These are phyloP conservation scores for Scomber scombrus DNA, from an alignment of 2,113 vertebrate genomes.

Conservation along the genomic window DNA sequence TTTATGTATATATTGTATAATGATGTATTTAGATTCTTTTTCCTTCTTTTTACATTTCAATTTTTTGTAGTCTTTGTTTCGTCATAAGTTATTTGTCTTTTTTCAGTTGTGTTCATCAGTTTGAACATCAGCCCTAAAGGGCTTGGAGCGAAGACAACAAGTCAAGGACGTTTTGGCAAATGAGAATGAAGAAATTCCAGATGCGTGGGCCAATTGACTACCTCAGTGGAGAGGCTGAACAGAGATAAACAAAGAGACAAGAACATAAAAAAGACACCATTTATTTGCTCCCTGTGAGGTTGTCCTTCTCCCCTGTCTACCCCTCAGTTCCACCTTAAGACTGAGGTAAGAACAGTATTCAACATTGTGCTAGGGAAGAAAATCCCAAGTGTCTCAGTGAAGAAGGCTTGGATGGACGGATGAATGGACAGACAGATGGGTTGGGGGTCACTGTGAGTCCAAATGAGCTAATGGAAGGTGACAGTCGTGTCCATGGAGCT, in stretches of 20 bases:
- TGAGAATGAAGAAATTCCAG: slow-evolving; percentile 81
- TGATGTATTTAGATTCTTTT: slow-evolving; percentile 76
- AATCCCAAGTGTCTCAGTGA: slow-evolving; percentile 85
- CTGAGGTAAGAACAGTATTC: slow-evolving; percentile 92
- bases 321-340: slow-evolving; percentile 87
- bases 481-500: slow-evolving; percentile 61
- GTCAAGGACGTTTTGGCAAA: slow-evolving; percentile 88
- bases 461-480: slow-evolving; percentile 81
- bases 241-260: slow-evolving; percentile 66
- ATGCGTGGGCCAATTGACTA: slow-evolving; percentile 52
- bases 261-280: slow-evolving; percentile 69
- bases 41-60: slow-evolving; percentile 74
- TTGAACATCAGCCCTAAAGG: slow-evolving; percentile 78
- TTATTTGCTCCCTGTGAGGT: slow-evolving; percentile 65
- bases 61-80: slow-evolving; percentile 63
- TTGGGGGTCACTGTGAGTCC: slow-evolving; percentile 76
- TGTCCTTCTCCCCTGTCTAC: slow-evolving; percentile 80
- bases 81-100: slow-evolving; percentile 53
- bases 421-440: slow-evolving; percentile 73
- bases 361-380: slow-evolving; percentile 93
- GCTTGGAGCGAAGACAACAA: slow-evolving; percentile 84
- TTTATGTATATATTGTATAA: slow-evolving; percentile 78
- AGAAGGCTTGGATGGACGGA: slow-evolving; percentile 79
- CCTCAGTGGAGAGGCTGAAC: slow-evolving; percentile 64
- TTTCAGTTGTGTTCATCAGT: slow-evolving; percentile 59